Evolutionary conservation across 2,888 invertebrate genomes (phyloP).

Genomic region (Eupithecia exiguata): DNA sequence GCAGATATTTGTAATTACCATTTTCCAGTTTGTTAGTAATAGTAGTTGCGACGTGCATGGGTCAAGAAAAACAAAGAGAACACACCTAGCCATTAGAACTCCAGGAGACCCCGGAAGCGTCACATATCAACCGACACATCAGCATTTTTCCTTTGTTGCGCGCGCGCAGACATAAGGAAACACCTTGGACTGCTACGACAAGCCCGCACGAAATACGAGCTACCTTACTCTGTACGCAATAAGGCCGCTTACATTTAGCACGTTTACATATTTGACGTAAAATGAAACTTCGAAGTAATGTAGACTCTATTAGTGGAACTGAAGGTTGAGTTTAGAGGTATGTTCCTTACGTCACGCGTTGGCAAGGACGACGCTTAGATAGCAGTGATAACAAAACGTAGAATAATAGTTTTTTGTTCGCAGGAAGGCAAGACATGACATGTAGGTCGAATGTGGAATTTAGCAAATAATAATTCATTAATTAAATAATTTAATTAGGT

Average conservation of each 20-base stretch:
- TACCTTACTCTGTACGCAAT: slow-evolving; percentile 17
- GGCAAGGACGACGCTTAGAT: slow-evolving; percentile 47
- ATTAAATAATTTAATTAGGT: slow-evolving; percentile 5
- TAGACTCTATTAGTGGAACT: slow-evolving; percentile 16
- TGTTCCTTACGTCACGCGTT: slow-evolving; percentile 29
- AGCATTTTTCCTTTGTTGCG: slow-evolving; percentile 57
- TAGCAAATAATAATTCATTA: slow-evolving; percentile 14
- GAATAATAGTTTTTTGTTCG: slow-evolving; percentile 40
- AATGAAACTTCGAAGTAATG: slow-evolving; percentile 11
- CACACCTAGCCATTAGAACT: not conserved
- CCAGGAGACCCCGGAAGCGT: slow-evolving; percentile 52
- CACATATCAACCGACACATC: slow-evolving; percentile 50
- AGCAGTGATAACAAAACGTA: slow-evolving; percentile 43
- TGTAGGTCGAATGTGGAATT: slow-evolving; percentile 32
- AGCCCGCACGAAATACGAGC: slow-evolving; percentile 6
- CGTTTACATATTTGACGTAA: slow-evolving; percentile 14
- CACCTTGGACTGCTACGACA: slow-evolving; percentile 51
- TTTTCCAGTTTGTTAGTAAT: not conserved
- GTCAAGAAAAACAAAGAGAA: not conserved
- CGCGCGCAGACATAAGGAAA: slow-evolving; percentile 55
- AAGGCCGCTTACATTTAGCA: slow-evolving; percentile 6
- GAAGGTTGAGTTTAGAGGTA: slow-evolving; percentile 27
- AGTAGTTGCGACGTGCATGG: not conserved
- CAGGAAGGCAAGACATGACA: slow-evolving; percentile 41
- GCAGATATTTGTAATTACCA: not conserved